Conservation (phyloP, 2,797 vertebrate genomes). For the Melanogrammus aeglefinus region DNA sequence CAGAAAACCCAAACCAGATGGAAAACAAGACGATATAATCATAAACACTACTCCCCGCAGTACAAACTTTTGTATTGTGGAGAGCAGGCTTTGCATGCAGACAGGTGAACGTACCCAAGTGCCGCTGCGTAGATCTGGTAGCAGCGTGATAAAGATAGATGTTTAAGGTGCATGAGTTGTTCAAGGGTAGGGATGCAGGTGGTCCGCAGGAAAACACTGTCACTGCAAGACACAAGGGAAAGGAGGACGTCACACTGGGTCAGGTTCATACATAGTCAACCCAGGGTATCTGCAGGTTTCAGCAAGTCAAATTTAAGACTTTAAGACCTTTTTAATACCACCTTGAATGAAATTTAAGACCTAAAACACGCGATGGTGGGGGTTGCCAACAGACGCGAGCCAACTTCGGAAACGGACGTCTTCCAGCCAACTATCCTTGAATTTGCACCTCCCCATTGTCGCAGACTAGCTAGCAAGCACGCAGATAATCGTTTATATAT, state of each 20-base stretch:
- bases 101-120: conserved; percentile 78
- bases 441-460: too few species aligned
- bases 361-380: too few species aligned
- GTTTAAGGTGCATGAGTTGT: conserved; percentile 70
- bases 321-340: too few species aligned
- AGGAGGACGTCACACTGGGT: not conserved
- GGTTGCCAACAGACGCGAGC: too few species aligned
- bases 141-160: conserved; percentile 89
- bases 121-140: conserved; percentile 88
- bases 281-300: too few species aligned
- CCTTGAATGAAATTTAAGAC: too few species aligned
- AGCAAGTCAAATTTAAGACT: too few species aligned
- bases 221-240: conserved; percentile 64
- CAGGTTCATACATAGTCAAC: not conserved
- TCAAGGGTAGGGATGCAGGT: conserved; percentile 82
- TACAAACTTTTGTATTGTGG: not conserved
- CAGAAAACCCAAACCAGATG: not conserved
- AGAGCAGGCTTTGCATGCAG: not conserved
- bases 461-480: too few species aligned
- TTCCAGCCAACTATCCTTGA: too few species aligned
- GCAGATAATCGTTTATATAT: too few species aligned
- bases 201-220: conserved; percentile 85
- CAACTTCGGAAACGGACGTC: too few species aligned
- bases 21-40: too few species aligned
- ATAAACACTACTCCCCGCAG: not conserved